Evolutionary conservation across 2,113 vertebrate genomes (phyloP).

Genomic region (Gadus macrocephalus): DNA sequence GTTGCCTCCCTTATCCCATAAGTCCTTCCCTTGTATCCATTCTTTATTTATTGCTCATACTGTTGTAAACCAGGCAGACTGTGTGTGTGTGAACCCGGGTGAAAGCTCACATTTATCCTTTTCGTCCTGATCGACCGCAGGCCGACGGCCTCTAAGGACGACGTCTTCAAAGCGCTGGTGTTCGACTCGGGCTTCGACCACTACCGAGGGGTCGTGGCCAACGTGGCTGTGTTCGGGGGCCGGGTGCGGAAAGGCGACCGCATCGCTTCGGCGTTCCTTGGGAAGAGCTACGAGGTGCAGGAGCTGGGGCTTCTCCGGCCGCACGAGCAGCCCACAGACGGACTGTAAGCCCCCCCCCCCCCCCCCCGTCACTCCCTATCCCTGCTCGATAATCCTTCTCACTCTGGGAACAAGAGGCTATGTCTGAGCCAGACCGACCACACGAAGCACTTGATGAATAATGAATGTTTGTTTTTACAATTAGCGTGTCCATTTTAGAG

Average conservation of each 20-base stretch:
- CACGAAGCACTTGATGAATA: no score
- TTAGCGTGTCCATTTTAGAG: no score
- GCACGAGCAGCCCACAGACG: conserved; percentile 78
- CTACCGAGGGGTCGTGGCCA: conserved; percentile 90
- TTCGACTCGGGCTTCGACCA: conserved; percentile 95
- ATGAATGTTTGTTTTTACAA: no score
- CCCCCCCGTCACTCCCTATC: no score
- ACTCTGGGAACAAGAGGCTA: no score
- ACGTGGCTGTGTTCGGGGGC: conserved; percentile 85
- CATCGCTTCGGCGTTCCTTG: conserved; percentile 79
- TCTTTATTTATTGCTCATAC: neutral
- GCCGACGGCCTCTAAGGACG: conserved; percentile 66
- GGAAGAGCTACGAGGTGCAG: conserved; percentile 88
- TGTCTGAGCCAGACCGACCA: no score
- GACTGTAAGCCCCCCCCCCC: conserved; percentile 69
- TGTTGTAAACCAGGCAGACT: neutral
- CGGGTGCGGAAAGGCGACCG: conserved; percentile 82
- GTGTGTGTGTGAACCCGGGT: neutral
- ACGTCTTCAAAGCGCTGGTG: conserved; percentile 86
- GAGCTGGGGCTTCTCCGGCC: conserved; percentile 89
- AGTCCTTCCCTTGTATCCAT: conserved; percentile 6
- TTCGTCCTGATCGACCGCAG: conserved; percentile 55
- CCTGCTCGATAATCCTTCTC: no score
- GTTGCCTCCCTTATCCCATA: conserved; percentile 38
- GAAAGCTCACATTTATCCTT: neutral